These are phyloP conservation scores for Spondyliosoma cantharus DNA, from an alignment of 2,797 vertebrate species.

Conservation along the genomic window DNA sequence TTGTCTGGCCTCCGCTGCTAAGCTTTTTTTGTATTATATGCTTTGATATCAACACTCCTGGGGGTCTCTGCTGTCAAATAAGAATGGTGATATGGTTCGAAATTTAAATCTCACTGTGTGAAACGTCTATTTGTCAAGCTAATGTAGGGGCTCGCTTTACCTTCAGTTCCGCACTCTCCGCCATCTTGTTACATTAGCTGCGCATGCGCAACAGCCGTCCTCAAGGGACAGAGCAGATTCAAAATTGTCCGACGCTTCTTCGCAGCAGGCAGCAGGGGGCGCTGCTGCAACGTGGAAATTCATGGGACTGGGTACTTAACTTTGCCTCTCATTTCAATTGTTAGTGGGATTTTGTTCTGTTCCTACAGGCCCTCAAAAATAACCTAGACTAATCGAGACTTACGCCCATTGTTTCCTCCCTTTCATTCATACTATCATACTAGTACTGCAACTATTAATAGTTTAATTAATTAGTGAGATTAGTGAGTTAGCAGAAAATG, in stretches of 20 bases:
- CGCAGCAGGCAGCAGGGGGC: slow-evolving; percentile 49
- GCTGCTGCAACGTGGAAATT: slow-evolving; percentile 20
- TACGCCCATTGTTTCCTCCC: neutral
- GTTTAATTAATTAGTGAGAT: neutral
- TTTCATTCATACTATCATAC: neutral
- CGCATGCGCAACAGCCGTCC: slow-evolving; percentile 77
- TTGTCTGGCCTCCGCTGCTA: slow-evolving; percentile 24
- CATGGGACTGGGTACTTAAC: neutral
- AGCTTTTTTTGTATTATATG: slow-evolving; percentile 20
- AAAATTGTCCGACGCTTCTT: slow-evolving; percentile 20
- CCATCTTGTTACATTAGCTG: slow-evolving; percentile 95
- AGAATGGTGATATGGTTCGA: slow-evolving; percentile 5
- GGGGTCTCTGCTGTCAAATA: slow-evolving; percentile 27
- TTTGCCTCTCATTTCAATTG: neutral
- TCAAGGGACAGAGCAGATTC: slow-evolving; percentile 60
- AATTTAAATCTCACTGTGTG: slow-evolving; percentile 42
- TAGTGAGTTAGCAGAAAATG: neutral
- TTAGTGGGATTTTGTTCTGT: neutral
- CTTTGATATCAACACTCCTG: neutral
- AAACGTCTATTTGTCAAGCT: slow-evolving; percentile 75
- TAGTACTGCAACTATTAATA: neutral
- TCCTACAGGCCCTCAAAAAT: neutral
- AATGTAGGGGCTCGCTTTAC: slow-evolving; percentile 91
- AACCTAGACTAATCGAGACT: neutral
- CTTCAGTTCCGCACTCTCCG: slow-evolving; percentile 99